These are phyloP conservation scores for Craterocephalus amniculus DNA, from an alignment of 2,797 vertebrate species.

Conservation along the genomic window DNA sequence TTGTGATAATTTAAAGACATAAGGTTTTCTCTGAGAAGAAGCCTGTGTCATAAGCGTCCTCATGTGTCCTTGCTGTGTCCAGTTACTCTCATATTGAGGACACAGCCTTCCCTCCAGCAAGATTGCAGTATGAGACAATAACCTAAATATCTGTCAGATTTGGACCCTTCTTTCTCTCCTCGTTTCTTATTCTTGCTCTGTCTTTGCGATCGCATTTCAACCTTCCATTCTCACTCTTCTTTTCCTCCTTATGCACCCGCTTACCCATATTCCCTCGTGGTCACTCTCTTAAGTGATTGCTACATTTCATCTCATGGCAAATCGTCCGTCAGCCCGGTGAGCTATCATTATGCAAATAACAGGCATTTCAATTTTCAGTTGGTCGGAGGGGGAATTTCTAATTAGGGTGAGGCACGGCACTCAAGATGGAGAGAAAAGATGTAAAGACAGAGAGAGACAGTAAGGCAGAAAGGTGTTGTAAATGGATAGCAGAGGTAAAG, in stretches of 20 bases:
- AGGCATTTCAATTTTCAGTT: constrained; percentile 83
- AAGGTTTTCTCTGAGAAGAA: constrained; percentile 35
- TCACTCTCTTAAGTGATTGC: constrained; percentile 83
- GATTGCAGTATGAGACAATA: constrained; percentile 66
- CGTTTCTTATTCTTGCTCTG: constrained; percentile 46
- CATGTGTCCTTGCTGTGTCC: constrained; percentile 71
- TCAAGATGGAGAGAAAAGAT: constrained; percentile 77
- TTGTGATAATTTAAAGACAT: constrained; percentile 46
- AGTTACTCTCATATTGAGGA: constrained; percentile 65
- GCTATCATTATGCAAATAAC: constrained; percentile 84
- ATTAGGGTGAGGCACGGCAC: constrained; percentile 78
- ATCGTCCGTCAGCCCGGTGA: constrained; percentile 76
- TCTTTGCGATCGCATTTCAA: constrained; percentile 57
- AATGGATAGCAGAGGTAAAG: constrained; percentile 58
- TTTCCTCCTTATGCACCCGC: constrained; percentile 18
- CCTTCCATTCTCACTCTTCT: constrained; percentile 39
- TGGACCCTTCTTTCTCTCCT: constrained; percentile 29
- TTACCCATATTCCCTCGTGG: constrained; percentile 67
- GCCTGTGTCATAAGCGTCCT: constrained; percentile 56
- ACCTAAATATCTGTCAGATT: constrained; percentile 75
- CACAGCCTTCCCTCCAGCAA: constrained; percentile 64
- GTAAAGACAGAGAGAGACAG: constrained; percentile 53
- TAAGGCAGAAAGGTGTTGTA: constrained; percentile 51
- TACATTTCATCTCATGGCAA: constrained; percentile 81
- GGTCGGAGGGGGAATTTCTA: constrained; percentile 81